Base-by-base conservation (phyloP, 2,113 vertebrate genomes). In the Heterotis niloticus region DNA sequence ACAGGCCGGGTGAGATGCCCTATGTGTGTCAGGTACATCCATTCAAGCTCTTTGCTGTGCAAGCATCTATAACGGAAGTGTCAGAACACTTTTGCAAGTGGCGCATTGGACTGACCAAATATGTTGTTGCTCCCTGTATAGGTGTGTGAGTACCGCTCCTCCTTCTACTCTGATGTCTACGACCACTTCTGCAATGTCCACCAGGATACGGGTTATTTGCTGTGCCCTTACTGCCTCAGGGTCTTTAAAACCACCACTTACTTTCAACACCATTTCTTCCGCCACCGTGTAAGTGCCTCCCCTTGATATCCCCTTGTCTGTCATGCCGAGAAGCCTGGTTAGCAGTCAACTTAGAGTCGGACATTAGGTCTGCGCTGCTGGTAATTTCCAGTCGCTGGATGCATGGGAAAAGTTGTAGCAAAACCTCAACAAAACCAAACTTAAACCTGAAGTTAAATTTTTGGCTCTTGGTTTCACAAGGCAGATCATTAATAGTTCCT, bases 1-100 rank as follows among this genome's bases (percentile, higher is more conserved):
- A 98, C 88, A 95, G 93, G 62, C 95, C 95, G 0, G 96, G 96
- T 77, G 96, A 98, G 91, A 98, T 98, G 96, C 96, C 96, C 23
- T 97, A 97, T 10, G 90, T 93, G 18, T 96, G 95, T 81, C 93
- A 94, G 94, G 94, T 95, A 92, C 82, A 17, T 56, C 18, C 29
- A 17, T 3, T 11, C 64, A 14, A 5, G 16, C 2, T 44, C 65
- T 34, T 52, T 12, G 3, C 26, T 4, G 20, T 14, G 28, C 51
- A 18, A 9, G 5, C n/a, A 14, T 64, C 59, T 89, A 88, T 24
- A 29, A 11, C n/a, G 18, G 1, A 52, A 74, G 57, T 10, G 14
- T 17, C 23, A 29, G 17, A 16, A n/a, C n/a, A n/a, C n/a, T n/a
- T n/a, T n/a, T n/a, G n/a, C n/a, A n/a, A n/a, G n/a, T n/a, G 20